Percentiles rank a stretch among this genome's conserved stretches.
Evolutionary conservation across 2,797 vertebrate genomes (phyloP).

Genomic region (Pipistrellus pipistrellus): DNA sequence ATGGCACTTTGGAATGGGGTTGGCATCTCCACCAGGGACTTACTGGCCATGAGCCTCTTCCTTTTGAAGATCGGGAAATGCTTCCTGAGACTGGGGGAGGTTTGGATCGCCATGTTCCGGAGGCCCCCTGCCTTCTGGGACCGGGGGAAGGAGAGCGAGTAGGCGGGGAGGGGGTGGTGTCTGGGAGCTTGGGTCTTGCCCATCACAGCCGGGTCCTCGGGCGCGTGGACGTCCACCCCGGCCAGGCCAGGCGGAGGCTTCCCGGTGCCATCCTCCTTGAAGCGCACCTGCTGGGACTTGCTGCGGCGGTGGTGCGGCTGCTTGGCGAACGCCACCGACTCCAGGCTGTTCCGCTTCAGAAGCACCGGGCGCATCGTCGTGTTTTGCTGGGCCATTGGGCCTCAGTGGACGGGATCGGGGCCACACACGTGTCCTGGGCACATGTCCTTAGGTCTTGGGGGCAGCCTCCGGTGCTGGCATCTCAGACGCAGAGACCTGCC

Average conservation of each 20-base stretch:
- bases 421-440: slow-evolving; percentile 84
- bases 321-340: slow-evolving; percentile 86
- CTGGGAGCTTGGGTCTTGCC: slow-evolving; percentile 74
- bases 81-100: slow-evolving; percentile 96
- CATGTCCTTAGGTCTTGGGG: slow-evolving; percentile 88
- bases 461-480: slow-evolving; percentile 12
- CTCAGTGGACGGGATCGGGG: slow-evolving; percentile 82
- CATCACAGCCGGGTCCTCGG: background rate
- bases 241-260: slow-evolving; percentile 55
- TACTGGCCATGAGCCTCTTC: slow-evolving; percentile 88
- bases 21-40: slow-evolving; percentile 88
- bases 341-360: slow-evolving; percentile 90
- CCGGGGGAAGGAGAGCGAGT: slow-evolving; percentile 84
- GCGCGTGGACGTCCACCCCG: slow-evolving; percentile 61
- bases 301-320: slow-evolving; percentile 88
- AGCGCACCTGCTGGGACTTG: slow-evolving; percentile 91
- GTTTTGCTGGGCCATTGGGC: slow-evolving; percentile 88
- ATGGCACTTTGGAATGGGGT: slow-evolving; percentile 76
- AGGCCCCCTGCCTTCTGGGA: slow-evolving; percentile 87
- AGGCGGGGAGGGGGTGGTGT: slow-evolving; percentile 80
- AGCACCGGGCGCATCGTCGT: slow-evolving; percentile 88
- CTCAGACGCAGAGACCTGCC: slow-evolving; percentile 54
- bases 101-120: slow-evolving; percentile 96
- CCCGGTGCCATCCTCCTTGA: slow-evolving; percentile 88
- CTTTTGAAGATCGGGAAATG: slow-evolving; percentile 93